Evolutionary conservation across 2,797 vertebrate species (phyloP).

Genomic region (Callimico goeldii): DNA sequence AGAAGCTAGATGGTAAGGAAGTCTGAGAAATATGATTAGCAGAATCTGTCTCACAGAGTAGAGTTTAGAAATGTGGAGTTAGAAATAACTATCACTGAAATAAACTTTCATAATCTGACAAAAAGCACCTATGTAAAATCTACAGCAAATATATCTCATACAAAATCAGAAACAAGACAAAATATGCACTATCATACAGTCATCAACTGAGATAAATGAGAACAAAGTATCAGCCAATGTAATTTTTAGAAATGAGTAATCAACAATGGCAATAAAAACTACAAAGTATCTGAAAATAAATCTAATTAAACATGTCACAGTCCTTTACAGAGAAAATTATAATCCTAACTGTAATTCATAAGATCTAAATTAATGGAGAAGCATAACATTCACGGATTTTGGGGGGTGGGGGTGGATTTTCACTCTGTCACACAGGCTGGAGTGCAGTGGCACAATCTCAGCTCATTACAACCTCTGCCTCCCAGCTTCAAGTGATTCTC

Average conservation of each 20-base stretch:
- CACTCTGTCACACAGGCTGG: background rate
- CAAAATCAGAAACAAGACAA: background rate
- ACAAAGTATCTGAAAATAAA: background rate
- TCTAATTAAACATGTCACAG: background rate
- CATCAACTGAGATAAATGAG: background rate
- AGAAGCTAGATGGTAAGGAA: background rate
- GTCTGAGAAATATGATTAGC: background rate
- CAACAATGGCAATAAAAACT: background rate
- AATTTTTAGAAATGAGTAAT: background rate
- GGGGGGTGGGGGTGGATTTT: background rate
- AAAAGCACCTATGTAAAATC: background rate
- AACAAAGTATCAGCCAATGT: background rate
- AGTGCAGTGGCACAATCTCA: background rate
- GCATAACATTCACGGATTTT: background rate
- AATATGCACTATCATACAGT: background rate
- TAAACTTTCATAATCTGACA: background rate
- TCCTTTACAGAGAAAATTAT: conserved; percentile 4
- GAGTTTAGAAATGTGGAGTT: background rate
- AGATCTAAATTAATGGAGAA: background rate
- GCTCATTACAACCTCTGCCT: background rate
- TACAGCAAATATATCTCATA: background rate
- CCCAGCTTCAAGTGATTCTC: background rate
- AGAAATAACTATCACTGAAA: background rate
- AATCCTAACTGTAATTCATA: background rate
- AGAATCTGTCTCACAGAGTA: background rate